phyloP scores from a whole-genome alignment of 2,888 invertebrate species.

The Acronicta aceris region DNA sequence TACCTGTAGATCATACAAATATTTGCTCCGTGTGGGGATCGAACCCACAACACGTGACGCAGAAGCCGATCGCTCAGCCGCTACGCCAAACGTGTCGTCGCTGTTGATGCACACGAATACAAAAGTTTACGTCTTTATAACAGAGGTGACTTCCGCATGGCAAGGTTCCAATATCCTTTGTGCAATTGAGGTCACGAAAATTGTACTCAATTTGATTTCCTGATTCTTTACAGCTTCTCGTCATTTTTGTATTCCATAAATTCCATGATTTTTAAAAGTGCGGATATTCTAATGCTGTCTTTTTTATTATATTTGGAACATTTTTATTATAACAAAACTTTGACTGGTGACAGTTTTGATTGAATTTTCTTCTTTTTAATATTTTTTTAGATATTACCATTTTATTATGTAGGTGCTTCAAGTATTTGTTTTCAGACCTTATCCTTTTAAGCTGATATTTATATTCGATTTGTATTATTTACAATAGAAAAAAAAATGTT shows the following conservation, averaged over 20 bases:
- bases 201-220: slow-evolving; percentile 37
- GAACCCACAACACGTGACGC: no score
- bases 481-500: no score
- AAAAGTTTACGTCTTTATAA: not conserved
- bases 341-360: not conserved
- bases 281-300: not conserved
- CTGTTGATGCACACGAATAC: not conserved
- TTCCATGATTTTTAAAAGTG: not conserved
- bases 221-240: slow-evolving; percentile 6
- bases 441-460: not conserved
- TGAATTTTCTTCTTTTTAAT: not conserved
- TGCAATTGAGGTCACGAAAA: slow-evolving; percentile 27
- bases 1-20: no score
- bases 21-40: no score
- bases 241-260: slow-evolving; percentile 11
- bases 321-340: slow-evolving; percentile 1
- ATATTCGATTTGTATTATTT: not conserved
- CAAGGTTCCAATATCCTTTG: slow-evolving; percentile 31
- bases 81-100: no score
- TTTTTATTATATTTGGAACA: no score
- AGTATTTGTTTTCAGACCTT: not conserved
- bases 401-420: not conserved
- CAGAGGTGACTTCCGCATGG: slow-evolving; percentile 1
- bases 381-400: not conserved
- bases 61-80: no score